phyloP scores from a whole-genome alignment of 2,113 vertebrate species.

The Megaceryle torquata region DNA sequence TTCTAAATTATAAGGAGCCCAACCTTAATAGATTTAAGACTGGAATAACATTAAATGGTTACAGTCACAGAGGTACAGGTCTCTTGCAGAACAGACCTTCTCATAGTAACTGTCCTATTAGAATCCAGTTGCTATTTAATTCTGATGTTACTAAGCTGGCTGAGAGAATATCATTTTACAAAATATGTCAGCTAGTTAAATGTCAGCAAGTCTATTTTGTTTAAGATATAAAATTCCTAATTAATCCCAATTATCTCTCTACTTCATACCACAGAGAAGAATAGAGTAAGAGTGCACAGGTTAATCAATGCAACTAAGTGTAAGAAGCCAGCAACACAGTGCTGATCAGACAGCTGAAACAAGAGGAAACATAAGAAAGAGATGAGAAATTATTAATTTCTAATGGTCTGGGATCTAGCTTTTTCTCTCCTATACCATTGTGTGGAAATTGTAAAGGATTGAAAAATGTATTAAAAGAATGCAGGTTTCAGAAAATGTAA shows the following conservation, averaged over 20 bases:
- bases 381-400: not conserved
- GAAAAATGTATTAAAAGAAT: not conserved
- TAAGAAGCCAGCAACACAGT: not conserved
- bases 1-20: not conserved
- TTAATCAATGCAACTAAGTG: not conserved
- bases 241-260: not conserved
- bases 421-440: not conserved
- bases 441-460: not conserved
- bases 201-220: not conserved
- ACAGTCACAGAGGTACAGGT: not conserved
- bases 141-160: not conserved
- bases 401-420: not conserved
- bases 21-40: not conserved
- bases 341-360: not conserved
- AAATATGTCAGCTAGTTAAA: not conserved
- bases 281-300: not conserved
- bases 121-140: not conserved
- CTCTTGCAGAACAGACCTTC: fast-evolving
- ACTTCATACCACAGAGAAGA: not conserved
- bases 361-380: not conserved
- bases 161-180: not conserved
- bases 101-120: not conserved
- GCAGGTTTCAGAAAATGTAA: not conserved
- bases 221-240: not conserved
- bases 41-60: not conserved